Conservation (phyloP, 2,888 invertebrate species). For the Cephus nigrinus region DNA sequence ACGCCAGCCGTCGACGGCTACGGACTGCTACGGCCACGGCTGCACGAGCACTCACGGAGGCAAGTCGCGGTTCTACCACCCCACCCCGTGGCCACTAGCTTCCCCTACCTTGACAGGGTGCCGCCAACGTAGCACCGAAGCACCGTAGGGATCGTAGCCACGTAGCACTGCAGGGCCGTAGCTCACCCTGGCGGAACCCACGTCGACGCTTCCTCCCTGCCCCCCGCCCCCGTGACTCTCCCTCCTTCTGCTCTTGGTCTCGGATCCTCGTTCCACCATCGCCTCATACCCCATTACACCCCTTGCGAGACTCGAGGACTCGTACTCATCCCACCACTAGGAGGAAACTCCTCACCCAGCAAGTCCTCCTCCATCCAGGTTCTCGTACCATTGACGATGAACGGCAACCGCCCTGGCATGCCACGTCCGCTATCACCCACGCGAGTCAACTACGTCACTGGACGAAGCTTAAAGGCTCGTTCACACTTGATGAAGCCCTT, state of each 20-base stretch:
- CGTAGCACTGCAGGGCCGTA: background rate
- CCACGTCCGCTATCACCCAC: slow-evolving; percentile 35
- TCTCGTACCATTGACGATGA: background rate
- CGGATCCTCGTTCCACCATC: background rate
- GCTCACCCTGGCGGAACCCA: background rate
- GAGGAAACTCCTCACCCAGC: background rate
- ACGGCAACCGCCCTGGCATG: slow-evolving; percentile 26
- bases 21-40: slow-evolving; percentile 8
- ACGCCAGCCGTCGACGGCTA: slow-evolving; percentile 20
- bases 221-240: background rate
- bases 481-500: slow-evolving; percentile 16
- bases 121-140: background rate
- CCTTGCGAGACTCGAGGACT: background rate
- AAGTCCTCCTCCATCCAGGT: background rate
- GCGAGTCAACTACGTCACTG: slow-evolving; percentile 35
- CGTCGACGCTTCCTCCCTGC: slow-evolving; percentile 1
- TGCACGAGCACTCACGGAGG: slow-evolving; percentile 27
- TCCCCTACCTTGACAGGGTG: slow-evolving; percentile 7
- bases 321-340: background rate
- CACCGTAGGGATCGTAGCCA: background rate
- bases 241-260: background rate
- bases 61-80: slow-evolving; percentile 23
- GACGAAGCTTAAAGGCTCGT: slow-evolving; percentile 23
- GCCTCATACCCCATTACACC: background rate
- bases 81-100: slow-evolving; percentile 6